A percentile compares a stretch with the other conserved stretches of the same genome.
These are phyloP conservation scores for Diadegma fenestrale DNA, from an alignment of 2,888 invertebrate species.

Conservation along the genomic window DNA sequence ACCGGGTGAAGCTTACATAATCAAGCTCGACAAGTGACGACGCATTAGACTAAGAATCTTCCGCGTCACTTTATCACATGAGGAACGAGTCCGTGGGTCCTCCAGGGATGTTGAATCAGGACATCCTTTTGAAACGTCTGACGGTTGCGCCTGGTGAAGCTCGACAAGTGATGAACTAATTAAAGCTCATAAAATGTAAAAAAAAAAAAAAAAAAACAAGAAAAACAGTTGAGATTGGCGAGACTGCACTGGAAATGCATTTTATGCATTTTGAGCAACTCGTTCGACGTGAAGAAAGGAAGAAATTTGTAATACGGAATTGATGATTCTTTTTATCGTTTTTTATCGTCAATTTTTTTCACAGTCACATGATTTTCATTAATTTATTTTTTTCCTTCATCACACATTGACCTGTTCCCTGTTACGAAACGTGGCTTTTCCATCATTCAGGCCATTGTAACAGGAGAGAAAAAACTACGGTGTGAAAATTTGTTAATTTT, in stretches of 20 bases:
- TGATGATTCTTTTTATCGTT: conserved; percentile 40
- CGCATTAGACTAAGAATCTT: conserved; percentile 89
- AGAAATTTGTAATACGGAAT: conserved; percentile 45
- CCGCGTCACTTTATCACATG: conserved; percentile 90
- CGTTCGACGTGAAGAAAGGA: neutral
- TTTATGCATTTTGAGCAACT: conserved; percentile 26
- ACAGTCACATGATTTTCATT: neutral
- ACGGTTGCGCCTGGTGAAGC: conserved; percentile 87
- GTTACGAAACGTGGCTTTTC: neutral
- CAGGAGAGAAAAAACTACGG: neutral
- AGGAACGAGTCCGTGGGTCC: conserved; percentile 88
- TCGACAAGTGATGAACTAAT: conserved; percentile 86
- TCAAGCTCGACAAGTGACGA: conserved; percentile 87
- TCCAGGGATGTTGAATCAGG: conserved; percentile 82
- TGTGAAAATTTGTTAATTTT: neutral
- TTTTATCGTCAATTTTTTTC: neutral
- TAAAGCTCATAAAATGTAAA: neutral
- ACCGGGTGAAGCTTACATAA: conserved; percentile 88
- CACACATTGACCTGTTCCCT: neutral
- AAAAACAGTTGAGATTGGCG: conserved; percentile 7
- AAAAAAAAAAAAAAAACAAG: neutral
- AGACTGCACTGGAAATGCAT: conserved; percentile 19
- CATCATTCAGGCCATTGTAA: neutral
- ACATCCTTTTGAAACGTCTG: conserved; percentile 86
- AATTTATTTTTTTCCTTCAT: neutral